These are phyloP conservation scores for Tetheella fluctuosa DNA, from an alignment of 2,888 invertebrate genomes.

Conservation along the genomic window DNA sequence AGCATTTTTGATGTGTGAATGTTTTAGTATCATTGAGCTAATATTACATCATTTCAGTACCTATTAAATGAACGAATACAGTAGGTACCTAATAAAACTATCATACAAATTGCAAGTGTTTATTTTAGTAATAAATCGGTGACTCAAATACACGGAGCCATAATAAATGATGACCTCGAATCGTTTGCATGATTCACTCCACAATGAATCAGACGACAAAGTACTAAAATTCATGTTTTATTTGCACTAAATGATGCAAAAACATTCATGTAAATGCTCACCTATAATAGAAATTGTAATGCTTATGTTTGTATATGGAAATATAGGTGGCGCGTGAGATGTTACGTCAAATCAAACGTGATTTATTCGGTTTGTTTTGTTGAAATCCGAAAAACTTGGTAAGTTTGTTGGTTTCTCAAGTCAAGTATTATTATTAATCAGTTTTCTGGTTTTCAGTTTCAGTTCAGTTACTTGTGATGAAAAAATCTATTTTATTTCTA, in stretches of 20 bases:
- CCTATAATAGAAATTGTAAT: constrained; percentile 14
- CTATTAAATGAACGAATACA: constrained; percentile 19
- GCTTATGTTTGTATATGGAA: constrained; percentile 11
- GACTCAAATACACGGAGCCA: constrained; percentile 49
- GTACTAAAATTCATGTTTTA: constrained; percentile 31
- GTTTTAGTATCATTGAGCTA: neutral
- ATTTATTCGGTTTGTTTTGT: neutral
- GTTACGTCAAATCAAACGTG: neutral
- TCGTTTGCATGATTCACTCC: constrained; percentile 49
- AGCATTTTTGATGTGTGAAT: neutral
- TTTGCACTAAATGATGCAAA: constrained; percentile 13
- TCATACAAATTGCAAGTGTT: constrained; percentile 32
- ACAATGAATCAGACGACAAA: constrained; percentile 51
- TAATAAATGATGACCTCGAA: constrained; percentile 53
- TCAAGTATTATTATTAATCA: no score
- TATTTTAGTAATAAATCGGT: constrained; percentile 52
- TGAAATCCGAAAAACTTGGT: constrained; percentile 2
- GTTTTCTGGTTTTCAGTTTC: no score
- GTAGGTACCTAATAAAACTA: constrained; percentile 18
- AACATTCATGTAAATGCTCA: constrained; percentile 14
- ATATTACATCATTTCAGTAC: neutral
- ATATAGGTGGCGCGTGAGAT: neutral
- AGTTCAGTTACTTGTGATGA: no score
- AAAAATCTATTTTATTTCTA: no score
- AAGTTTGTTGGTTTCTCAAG: no score